Conservation (phyloP, 92 coral and sea anemone species). For the Hydrozoanthus gracilis region DNA sequence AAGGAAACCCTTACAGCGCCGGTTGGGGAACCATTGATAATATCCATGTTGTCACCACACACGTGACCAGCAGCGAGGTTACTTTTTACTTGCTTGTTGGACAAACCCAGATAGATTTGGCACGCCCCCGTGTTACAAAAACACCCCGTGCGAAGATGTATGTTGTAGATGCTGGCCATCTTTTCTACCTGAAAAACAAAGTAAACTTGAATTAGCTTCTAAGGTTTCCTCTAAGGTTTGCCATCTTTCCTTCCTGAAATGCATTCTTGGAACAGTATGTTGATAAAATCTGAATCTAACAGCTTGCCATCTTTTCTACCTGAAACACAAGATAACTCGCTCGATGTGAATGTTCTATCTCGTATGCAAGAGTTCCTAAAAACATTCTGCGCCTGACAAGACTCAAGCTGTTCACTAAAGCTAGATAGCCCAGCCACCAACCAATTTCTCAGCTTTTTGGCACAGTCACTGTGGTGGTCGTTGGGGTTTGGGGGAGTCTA, state of each 20-base stretch:
- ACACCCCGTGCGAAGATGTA: slow-evolving; percentile 97
- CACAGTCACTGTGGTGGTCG: no score
- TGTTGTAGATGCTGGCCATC: slow-evolving; percentile 85
- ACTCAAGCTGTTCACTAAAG: no score
- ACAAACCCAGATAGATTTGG: slow-evolving; percentile 74
- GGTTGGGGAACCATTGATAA: slow-evolving; percentile 90
- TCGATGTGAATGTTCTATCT: no score
- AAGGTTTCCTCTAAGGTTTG: no score
- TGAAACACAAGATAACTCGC: slow-evolving; percentile 31
- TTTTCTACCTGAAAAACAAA: slow-evolving; percentile 77
- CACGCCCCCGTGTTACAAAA: slow-evolving; percentile 98
- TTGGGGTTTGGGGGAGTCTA: no score
- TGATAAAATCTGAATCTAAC: no score
- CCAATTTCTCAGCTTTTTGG: no score
- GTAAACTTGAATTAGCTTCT: background rate
- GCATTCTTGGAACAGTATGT: no score
- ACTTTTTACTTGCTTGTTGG: slow-evolving; percentile 74
- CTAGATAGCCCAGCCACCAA: no score
- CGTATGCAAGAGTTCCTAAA: background rate
- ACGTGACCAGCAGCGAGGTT: slow-evolving; percentile 91
- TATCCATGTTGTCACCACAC: slow-evolving; percentile 94
- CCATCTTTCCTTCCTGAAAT: no score
- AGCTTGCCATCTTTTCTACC: slow-evolving; percentile 92
- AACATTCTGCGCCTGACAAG: background rate
- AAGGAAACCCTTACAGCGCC: slow-evolving; percentile 98